These are phyloP conservation scores for Apodemia zela DNA, from an alignment of 2,888 invertebrate genomes.

Conservation along the genomic window DNA sequence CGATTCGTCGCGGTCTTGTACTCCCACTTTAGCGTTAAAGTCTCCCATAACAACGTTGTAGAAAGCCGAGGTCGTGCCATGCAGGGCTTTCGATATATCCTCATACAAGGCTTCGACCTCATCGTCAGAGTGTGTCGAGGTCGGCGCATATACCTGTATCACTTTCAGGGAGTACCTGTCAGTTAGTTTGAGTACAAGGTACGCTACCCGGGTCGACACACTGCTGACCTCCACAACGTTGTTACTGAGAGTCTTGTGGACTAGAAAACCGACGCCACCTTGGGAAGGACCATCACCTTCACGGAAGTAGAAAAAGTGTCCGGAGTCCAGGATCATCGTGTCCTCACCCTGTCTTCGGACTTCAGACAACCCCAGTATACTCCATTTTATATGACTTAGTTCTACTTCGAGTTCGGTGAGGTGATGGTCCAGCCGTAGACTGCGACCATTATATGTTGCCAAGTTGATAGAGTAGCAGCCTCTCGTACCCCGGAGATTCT, in stretches of 20 bases:
- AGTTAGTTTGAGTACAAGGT: slow-evolving; percentile 26
- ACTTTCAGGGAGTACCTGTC: slow-evolving; percentile 24
- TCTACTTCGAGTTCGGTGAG: slow-evolving; percentile 15
- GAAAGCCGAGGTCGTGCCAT: neutral
- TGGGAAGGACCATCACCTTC: slow-evolving; percentile 29
- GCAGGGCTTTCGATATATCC: slow-evolving; percentile 2
- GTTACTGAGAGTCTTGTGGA: slow-evolving; percentile 26
- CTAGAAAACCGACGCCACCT: slow-evolving; percentile 29
- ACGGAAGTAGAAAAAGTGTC: slow-evolving; percentile 28
- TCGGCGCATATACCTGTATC: slow-evolving; percentile 28
- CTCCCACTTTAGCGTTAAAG: slow-evolving; percentile 1
- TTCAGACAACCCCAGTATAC: slow-evolving; percentile 23
- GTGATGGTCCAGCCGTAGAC: neutral
- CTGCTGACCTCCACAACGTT: slow-evolving; percentile 20
- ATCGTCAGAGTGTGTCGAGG: slow-evolving; percentile 24
- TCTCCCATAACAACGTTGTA: slow-evolving; percentile 7
- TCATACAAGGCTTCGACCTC: slow-evolving; percentile 24
- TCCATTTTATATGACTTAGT: slow-evolving; percentile 8
- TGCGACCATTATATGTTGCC: slow-evolving; percentile 25
- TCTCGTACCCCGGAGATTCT: too few relatives aligned
- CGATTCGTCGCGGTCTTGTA: neutral
- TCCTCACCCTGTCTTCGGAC: slow-evolving; percentile 31
- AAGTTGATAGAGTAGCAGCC: neutral
- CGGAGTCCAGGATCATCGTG: slow-evolving; percentile 27
- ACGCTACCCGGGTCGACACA: slow-evolving; percentile 26